A percentile compares a stretch with the other conserved stretches of the same genome.
These are phyloP conservation scores for Hucho hucho DNA, from an alignment of 2,113 vertebrate species.

Conservation along the genomic window DNA sequence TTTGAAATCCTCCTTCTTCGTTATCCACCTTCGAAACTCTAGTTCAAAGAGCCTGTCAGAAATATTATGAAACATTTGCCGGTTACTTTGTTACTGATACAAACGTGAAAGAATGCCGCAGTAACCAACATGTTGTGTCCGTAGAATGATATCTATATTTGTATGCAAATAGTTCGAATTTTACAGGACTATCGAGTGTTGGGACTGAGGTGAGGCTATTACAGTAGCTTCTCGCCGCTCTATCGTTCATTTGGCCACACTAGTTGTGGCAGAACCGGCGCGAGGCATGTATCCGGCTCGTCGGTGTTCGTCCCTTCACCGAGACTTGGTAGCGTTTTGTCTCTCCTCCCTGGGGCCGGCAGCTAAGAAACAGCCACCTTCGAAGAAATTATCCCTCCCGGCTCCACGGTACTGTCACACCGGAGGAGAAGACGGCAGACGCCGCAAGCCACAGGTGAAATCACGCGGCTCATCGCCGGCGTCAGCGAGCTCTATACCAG, in stretches of 20 bases:
- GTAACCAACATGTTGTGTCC: not conserved
- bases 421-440: not conserved
- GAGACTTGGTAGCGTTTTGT: constrained; percentile 41
- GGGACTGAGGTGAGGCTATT: not conserved
- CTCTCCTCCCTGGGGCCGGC: constrained; percentile 17
- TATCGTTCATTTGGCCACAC: no score
- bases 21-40: not conserved
- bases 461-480: not conserved
- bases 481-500: constrained; percentile 10
- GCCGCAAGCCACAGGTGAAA: not conserved
- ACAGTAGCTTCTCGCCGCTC: not conserved
- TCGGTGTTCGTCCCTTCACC: constrained; percentile 51
- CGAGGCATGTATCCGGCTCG: constrained; percentile 57
- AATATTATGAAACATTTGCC: constrained; percentile 44
- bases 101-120: not conserved
- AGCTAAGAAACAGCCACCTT: not conserved
- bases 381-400: not conserved
- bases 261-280: not conserved
- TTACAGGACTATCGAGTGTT: not conserved
- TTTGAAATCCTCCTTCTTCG: not conserved
- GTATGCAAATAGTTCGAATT: not conserved
- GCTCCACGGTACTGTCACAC: not conserved
- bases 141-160: not conserved
- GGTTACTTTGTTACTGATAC: constrained; percentile 13
- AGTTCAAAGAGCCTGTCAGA: constrained; percentile 19